Evolutionary conservation across 2,888 invertebrate genomes (phyloP).

Genomic region (Ectemnius continuus): DNA sequence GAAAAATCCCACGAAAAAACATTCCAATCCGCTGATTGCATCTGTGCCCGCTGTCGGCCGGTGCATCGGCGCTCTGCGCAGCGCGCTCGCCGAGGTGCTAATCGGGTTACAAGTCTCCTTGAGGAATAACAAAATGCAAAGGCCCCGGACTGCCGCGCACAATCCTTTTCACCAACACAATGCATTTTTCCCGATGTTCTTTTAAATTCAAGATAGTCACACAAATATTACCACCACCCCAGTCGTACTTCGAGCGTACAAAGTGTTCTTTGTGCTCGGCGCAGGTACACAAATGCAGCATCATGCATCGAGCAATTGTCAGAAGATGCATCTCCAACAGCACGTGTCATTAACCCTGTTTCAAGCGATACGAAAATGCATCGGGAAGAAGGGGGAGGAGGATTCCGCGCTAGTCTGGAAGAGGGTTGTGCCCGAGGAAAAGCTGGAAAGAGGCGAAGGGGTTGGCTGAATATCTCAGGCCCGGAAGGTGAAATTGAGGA

Average conservation of each 20-base stretch:
- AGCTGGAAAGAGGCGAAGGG: neutral
- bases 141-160: slow-evolving; percentile 11
- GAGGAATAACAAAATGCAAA: slow-evolving; percentile 12
- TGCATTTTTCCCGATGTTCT: too few species aligned
- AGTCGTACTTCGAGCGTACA: too few species aligned
- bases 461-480: slow-evolving; percentile 22
- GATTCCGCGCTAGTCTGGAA: too few species aligned
- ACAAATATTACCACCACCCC: too few species aligned
- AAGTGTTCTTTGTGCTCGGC: too few species aligned
- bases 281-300: too few species aligned
- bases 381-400: too few species aligned
- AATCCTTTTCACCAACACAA: slow-evolving; percentile 1
- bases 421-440: neutral
- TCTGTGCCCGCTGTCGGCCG: slow-evolving; percentile 43
- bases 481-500: slow-evolving; percentile 62
- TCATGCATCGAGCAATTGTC: too few species aligned
- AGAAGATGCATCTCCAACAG: too few species aligned
- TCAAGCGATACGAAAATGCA: too few species aligned
- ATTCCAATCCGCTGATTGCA: slow-evolving; percentile 60
- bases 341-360: too few species aligned
- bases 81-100: slow-evolving; percentile 29
- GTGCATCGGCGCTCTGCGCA: slow-evolving; percentile 23
- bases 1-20: slow-evolving; percentile 52
- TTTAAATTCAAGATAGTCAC: too few species aligned
- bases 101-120: slow-evolving; percentile 47